A percentile compares a stretch with the other conserved stretches of the same genome.
Conservation (phyloP, 2,797 vertebrate genomes). For the Liasis olivaceus region DNA sequence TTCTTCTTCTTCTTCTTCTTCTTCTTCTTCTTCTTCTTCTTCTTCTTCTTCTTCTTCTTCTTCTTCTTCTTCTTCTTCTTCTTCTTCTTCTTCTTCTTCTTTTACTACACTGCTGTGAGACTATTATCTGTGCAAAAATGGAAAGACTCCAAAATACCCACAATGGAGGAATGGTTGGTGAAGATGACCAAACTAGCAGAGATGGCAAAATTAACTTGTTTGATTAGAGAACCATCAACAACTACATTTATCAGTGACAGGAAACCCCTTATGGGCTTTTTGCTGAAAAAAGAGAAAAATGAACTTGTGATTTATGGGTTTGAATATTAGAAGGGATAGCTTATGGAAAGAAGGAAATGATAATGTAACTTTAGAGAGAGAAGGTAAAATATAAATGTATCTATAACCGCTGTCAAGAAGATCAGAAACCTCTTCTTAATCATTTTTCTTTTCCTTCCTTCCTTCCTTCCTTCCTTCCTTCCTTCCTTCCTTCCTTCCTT, state of each 20-base stretch:
- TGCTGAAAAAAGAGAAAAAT: not conserved
- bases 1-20: no score
- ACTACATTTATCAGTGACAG: not conserved
- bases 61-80: no score
- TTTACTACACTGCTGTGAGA: not conserved
- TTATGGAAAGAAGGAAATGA: not conserved
- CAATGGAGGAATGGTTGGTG: not conserved
- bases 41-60: no score
- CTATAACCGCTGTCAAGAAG: not conserved
- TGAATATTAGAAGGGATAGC: not conserved
- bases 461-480: no score
- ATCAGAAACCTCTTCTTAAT: not conserved
- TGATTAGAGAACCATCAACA: not conserved
- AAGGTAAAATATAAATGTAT: not conserved
- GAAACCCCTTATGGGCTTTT: not conserved
- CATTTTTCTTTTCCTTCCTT: not conserved
- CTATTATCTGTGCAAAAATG: not conserved
- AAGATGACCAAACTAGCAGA: not conserved
- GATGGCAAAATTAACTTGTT: not conserved
- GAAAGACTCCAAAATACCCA: not conserved
- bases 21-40: no score
- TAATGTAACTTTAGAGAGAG: not conserved
- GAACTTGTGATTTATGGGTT: not conserved
- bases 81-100: no score
- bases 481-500: no score